Evolutionary conservation across 2,888 invertebrate genomes (phyloP), one percentile per base, ranked within the genome.

Genomic region (Tipula lateralis): DNA sequence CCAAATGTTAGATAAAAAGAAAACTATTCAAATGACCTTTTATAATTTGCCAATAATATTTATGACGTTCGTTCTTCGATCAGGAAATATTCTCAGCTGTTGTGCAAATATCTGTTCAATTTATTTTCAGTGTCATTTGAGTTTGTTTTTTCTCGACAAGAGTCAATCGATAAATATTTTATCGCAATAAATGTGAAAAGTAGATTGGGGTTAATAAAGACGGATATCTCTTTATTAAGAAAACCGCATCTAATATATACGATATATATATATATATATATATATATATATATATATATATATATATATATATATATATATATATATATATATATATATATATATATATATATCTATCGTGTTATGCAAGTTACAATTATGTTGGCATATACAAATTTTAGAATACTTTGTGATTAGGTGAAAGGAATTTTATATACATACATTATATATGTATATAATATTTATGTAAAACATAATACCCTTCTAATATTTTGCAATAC

Each of bases 391-490:
- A 66, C 9, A 66, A 24, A 66, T 66, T 66, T 24, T 66, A 66
- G 66, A 66, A 66, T 66, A 66, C 19, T 66, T 66, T 66, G 24
- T 66, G 66, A 66, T 66, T 66, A 66, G 66, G 66, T 66, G 66
- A 66, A 66, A 66, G 66, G 66, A 66, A 66, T 66, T 66, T 66
- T 66, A 0, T 16, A 36, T 36, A 34, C 32, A 32, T 2, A 32
- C 2, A 44, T n/a, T n/a, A 44, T n/a, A n/a, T n/a, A n/a, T 39
- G 9, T 39, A 39, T n/a, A n/a, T 2, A 44, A 44, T n/a, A 44
- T n/a, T n/a, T n/a, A n/a, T 39, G 9, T 39, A 39, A 32, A 9
- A 50, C 4, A 5, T 1, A 9, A 66, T 24, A 66, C 66, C 66
- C 66, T 66, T 66, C 66, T 66, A 66, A 66, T 24, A 66, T 66